Conservation (phyloP, 2,797 vertebrate genomes). For the Sparidentex hasta region DNA sequence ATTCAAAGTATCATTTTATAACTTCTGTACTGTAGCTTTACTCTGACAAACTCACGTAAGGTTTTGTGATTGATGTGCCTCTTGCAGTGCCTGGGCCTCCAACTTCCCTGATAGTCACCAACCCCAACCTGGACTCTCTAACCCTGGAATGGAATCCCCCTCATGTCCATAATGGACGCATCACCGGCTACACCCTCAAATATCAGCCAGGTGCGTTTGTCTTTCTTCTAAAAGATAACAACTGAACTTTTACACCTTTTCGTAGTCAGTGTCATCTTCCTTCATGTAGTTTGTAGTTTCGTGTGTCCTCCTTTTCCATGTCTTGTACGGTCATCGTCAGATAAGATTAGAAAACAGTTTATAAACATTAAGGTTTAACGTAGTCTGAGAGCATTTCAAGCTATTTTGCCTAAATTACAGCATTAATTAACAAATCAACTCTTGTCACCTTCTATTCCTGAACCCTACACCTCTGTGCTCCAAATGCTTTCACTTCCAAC, state of each 20-base stretch:
- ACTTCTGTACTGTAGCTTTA: not conserved
- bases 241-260: not conserved
- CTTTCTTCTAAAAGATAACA: not conserved
- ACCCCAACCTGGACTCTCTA: constrained; percentile 90
- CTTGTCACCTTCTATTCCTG: constrained; percentile 70
- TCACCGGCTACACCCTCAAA: constrained; percentile 93
- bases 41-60: not conserved
- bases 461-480: constrained; percentile 64
- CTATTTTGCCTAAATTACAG: constrained; percentile 50
- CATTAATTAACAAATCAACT: constrained; percentile 76
- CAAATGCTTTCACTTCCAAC: constrained; percentile 61
- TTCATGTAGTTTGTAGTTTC: constrained; percentile 67
- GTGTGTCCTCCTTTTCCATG: constrained; percentile 58
- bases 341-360: constrained; percentile 12
- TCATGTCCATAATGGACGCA: constrained; percentile 90
- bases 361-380: constrained; percentile 11
- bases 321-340: constrained; percentile 48
- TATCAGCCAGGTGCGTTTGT: constrained; percentile 94
- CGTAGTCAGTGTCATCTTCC: constrained; percentile 25
- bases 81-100: constrained; percentile 91
- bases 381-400: constrained; percentile 48
- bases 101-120: constrained; percentile 87
- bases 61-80: constrained; percentile 7
- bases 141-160: constrained; percentile 95
- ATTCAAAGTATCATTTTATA: not conserved